phyloP scores from a whole-genome alignment of 2,888 invertebrate genomes.

The Gonocerus acuteangulatus region DNA sequence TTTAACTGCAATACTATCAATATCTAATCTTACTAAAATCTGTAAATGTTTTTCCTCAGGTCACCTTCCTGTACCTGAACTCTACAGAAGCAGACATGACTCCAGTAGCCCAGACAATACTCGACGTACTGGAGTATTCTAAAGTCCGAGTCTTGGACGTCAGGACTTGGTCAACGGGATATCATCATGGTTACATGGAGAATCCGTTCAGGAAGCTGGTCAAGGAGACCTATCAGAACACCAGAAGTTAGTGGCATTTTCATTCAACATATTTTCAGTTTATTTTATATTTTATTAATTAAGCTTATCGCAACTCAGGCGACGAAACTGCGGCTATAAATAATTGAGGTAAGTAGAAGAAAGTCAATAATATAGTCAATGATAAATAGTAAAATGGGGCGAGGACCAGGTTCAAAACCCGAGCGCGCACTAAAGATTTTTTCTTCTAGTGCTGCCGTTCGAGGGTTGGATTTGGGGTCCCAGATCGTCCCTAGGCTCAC shows the following conservation, averaged over 20 bases:
- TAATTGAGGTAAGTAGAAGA: too few species aligned
- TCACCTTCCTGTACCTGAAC: conserved; percentile 74
- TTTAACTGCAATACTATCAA: too few species aligned
- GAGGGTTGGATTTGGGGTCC: too few species aligned
- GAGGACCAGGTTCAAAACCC: conserved; percentile 90
- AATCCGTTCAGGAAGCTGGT: conserved; percentile 82
- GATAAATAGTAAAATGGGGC: conserved; percentile 82
- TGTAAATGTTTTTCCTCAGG: conserved; percentile 54
- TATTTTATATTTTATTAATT: conserved; percentile 82
- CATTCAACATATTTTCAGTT: conserved; percentile 55
- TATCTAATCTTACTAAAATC: too few species aligned
- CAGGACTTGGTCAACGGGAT: conserved; percentile 60
- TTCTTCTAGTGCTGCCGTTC: too few species aligned
- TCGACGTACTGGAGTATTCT: conserved; percentile 60
- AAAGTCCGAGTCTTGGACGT: conserved; percentile 62
- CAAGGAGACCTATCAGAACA: conserved; percentile 69
- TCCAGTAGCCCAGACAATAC: conserved; percentile 69
- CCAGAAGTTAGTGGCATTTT: conserved; percentile 66
- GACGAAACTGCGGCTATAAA: too few species aligned
- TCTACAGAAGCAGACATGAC: conserved; percentile 63
- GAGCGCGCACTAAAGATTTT: too few species aligned
- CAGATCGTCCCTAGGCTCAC: too few species aligned
- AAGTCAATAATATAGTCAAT: too few species aligned
- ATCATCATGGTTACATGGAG: conserved; percentile 71
- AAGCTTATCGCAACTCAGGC: too few species aligned